Conservation (phyloP, 2,797 vertebrate genomes). For the Phyllotis vaccarum region DNA sequence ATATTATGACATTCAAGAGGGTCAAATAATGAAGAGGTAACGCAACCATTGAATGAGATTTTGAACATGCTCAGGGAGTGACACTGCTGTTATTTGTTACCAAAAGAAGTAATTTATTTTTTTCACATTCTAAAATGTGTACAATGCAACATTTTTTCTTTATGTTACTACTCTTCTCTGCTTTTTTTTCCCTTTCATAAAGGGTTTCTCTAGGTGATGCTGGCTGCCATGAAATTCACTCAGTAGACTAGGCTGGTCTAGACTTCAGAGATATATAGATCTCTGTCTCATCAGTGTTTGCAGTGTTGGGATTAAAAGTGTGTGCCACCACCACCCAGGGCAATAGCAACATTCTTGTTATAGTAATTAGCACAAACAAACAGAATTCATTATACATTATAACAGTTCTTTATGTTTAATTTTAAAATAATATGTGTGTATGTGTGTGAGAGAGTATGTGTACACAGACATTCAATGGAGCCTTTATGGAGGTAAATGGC, state of each 20-base stretch:
- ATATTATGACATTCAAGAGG: not conserved
- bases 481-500: no score
- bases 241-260: not conserved
- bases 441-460: not conserved
- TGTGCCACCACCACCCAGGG: not conserved
- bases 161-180: not conserved
- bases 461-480: not conserved
- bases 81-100: not conserved
- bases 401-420: not conserved
- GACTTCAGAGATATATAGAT: not conserved
- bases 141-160: not conserved
- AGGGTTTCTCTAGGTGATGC: not conserved
- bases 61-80: not conserved
- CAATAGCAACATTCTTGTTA: not conserved
- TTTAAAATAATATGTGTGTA: not conserved
- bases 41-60: not conserved
- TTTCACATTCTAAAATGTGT: not conserved
- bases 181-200: not conserved
- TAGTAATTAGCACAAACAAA: not conserved
- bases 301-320: not conserved
- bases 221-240: not conserved
- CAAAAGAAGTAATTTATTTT: constrained; percentile 1
- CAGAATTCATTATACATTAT: not conserved
- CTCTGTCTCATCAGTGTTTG: not conserved
- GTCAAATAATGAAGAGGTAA: not conserved